Evolutionary conservation across 1,140 invertebrate species (phyloP), one percentile per base, ranked within the genome.

Genomic region (Eulimnadia texana): DNA sequence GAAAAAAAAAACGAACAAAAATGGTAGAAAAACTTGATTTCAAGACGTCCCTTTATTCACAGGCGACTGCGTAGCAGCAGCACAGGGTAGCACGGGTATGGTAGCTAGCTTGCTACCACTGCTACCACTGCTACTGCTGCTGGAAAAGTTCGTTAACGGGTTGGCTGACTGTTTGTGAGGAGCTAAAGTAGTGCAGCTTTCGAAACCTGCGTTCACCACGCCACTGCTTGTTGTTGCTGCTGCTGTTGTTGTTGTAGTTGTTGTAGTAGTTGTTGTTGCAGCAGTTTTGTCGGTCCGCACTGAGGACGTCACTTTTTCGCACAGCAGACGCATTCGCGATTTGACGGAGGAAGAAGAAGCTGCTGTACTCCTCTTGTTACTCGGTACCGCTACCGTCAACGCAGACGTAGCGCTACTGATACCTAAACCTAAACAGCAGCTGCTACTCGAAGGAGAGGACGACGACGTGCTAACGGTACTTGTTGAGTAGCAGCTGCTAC

Each of bases 61-160:
- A 42, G 33, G 33, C 33, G 16, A 42, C 33, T 42, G 33, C 16
- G 55, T 19, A n/a, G 55, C 55, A 9, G 55, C 27, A 2, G 24
- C 55, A 27, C 55, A 57, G 27, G 55, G 13, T 0, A 57, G 27
- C 13, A 57, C 55, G 0, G 55, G 24, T 27, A 57, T 2, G 25
- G 3, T 57, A 27, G 55, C 55, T 10, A 57, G 28, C 33, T 57
- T 57, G 22, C 55, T 57, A 27, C n/a, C n/a, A n/a, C n/a, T n/a
- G n/a, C n/a, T n/a, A n/a, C n/a, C n/a, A n/a, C n/a, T n/a, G n/a
- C n/a, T n/a, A n/a, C n/a, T n/a, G n/a, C 33, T 42, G 33, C 33
- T 42, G 33, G 33, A 42, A 42, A 42, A 42, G 33, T 42, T 42
- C 33, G 6, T 42, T 16, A 42, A 42, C 33, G 6, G 33, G 16